Evolutionary conservation across 2,888 invertebrate species (phyloP).

Genomic region (Allacma fusca): DNA sequence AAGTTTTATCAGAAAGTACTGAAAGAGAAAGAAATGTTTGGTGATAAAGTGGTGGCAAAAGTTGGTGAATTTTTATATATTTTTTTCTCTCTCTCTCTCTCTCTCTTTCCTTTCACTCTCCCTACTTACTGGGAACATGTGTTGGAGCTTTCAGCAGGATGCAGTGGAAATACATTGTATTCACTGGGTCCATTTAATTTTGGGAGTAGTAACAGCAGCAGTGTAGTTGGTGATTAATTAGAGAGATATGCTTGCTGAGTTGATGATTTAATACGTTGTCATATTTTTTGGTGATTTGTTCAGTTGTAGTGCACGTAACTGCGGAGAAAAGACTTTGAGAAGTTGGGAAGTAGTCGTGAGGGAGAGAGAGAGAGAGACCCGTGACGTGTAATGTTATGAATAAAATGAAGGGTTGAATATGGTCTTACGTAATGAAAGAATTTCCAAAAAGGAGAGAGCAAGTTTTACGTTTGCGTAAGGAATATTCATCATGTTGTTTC

Average conservation of each 20-base stretch:
- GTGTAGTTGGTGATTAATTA: neutral
- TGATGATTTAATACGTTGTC: neutral
- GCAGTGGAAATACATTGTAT: neutral
- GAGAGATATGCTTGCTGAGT: neutral
- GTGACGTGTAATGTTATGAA: neutral
- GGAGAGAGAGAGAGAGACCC: neutral
- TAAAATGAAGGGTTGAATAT: too few species aligned
- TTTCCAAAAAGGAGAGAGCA: too few species aligned
- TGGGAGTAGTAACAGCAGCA: neutral
- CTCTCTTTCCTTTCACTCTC: too few species aligned
- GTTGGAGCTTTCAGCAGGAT: too few species aligned
- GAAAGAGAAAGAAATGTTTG: too few species aligned
- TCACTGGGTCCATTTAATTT: neutral
- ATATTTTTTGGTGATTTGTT: neutral
- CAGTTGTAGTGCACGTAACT: neutral
- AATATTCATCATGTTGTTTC: slow-evolving; percentile 39
- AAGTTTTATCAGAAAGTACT: too few species aligned
- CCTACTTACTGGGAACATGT: too few species aligned
- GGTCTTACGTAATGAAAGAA: too few species aligned
- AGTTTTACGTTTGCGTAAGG: slow-evolving; percentile 10
- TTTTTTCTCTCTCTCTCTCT: too few species aligned
- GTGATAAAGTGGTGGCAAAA: too few species aligned
- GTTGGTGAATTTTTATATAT: too few species aligned
- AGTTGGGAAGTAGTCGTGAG: neutral
- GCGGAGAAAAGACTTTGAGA: neutral